These are phyloP conservation scores for Coracias cyanogaster DNA, from an alignment of 2,797 vertebrate species.

Conservation along the genomic window DNA sequence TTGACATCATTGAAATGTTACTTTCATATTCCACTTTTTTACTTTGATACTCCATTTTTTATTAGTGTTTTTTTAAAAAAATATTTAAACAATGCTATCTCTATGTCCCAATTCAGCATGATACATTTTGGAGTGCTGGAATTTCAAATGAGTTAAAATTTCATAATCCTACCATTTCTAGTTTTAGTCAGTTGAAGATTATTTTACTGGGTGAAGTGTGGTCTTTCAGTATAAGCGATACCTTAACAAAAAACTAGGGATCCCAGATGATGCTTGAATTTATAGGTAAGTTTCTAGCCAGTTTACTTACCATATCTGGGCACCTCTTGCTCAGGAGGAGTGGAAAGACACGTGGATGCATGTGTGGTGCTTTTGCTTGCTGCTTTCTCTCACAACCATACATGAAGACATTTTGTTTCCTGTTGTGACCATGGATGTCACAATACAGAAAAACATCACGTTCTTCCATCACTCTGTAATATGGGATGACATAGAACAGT, in stretches of 20 bases:
- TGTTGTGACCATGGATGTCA: slow-evolving; percentile 83
- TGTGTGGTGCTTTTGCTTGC: background rate
- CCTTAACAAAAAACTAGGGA: background rate
- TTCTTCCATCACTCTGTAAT: slow-evolving; percentile 78
- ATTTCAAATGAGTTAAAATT: background rate
- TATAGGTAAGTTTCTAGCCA: background rate
- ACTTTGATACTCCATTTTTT: no score
- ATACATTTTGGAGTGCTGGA: background rate
- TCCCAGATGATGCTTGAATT: background rate
- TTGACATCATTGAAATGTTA: background rate
- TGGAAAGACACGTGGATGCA: slow-evolving; percentile 76
- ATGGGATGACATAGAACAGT: background rate
- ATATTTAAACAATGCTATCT: background rate
- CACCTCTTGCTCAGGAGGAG: slow-evolving; percentile 83
- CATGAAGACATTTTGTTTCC: slow-evolving; percentile 82
- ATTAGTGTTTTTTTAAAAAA: background rate
- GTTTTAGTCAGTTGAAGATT: background rate
- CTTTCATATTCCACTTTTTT: background rate
- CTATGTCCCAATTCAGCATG: background rate
- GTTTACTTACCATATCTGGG: slow-evolving; percentile 78
- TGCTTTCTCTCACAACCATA: slow-evolving; percentile 77
- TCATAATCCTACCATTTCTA: background rate
- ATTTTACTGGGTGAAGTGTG: background rate
- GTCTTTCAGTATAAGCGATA: background rate
- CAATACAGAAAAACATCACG: slow-evolving; percentile 79